These are phyloP conservation scores for Drosophila putrida DNA, from an alignment of 2,888 invertebrate genomes.

Conservation along the genomic window DNA sequence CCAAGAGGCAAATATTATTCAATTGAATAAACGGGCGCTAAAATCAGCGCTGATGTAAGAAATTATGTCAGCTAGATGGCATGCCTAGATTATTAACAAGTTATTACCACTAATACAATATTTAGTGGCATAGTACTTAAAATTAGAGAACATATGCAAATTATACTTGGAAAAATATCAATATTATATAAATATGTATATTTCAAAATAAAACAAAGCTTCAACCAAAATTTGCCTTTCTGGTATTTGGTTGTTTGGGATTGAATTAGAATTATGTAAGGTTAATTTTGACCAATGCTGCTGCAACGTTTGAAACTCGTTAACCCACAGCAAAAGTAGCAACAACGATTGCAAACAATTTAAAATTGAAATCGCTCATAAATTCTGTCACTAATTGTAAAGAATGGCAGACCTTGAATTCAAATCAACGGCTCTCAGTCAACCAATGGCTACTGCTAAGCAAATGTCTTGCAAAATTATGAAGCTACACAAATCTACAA, in stretches of 20 bases:
- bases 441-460: slow-evolving; percentile 60
- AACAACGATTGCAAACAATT: slow-evolving; percentile 49
- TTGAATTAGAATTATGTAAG: slow-evolving; percentile 16
- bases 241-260: neutral
- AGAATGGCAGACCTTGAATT: slow-evolving; percentile 76
- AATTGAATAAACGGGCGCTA: slow-evolving; percentile 44
- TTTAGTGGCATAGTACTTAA: slow-evolving; percentile 6
- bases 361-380: slow-evolving; percentile 78
- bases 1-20: slow-evolving; percentile 43
- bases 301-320: slow-evolving; percentile 55
- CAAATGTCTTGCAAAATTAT: slow-evolving; percentile 71
- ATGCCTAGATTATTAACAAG: slow-evolving; percentile 46
- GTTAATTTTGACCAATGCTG: slow-evolving; percentile 29
- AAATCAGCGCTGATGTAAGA: slow-evolving; percentile 60
- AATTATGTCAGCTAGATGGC: slow-evolving; percentile 57
- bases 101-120: slow-evolving; percentile 28
- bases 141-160: slow-evolving; percentile 4
- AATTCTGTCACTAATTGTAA: slow-evolving; percentile 77
- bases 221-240: slow-evolving; percentile 6
- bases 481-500: slow-evolving; percentile 70
- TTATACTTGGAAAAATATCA: neutral
- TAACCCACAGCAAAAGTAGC: slow-evolving; percentile 46
- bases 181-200: neutral
- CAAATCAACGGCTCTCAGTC: slow-evolving; percentile 61
- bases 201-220: neutral